A percentile compares a stretch with the other conserved stretches of the same genome.
Evolutionary conservation across 2,113 vertebrate genomes (phyloP).

Genomic region (Syngnathus scovelli): DNA sequence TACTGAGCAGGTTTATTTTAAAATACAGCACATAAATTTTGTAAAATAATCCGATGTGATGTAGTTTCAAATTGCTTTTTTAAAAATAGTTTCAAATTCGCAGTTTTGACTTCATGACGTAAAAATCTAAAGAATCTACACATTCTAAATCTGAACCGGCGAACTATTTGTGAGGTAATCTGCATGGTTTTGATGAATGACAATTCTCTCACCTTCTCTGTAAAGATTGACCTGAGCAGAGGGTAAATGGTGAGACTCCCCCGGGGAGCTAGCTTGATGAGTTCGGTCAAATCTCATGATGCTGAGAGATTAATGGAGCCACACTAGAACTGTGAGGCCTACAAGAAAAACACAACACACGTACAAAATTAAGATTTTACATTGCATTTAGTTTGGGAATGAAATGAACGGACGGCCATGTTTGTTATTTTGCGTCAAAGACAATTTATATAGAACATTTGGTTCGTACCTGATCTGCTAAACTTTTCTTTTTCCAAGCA

Average conservation of each 20-base stretch:
- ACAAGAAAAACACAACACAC: slow-evolving; percentile 30
- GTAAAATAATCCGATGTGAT: not conserved
- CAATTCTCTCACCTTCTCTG: slow-evolving; percentile 17
- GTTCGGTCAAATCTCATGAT: slow-evolving; percentile 59
- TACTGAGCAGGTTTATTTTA: not conserved
- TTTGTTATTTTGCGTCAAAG: too few species aligned
- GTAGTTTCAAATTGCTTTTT: not conserved
- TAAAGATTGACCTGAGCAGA: slow-evolving; percentile 55
- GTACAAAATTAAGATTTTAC: slow-evolving; percentile 7
- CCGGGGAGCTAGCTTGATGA: slow-evolving; percentile 31
- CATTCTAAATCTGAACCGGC: not conserved
- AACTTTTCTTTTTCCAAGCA: too few species aligned
- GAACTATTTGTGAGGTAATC: not conserved
- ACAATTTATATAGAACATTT: too few species aligned
- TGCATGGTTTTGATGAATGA: not conserved
- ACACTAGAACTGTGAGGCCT: slow-evolving; percentile 54
- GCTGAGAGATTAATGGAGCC: slow-evolving; percentile 67
- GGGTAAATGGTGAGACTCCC: slow-evolving; percentile 62
- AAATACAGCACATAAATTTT: not conserved
- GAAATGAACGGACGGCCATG: too few species aligned
- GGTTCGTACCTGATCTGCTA: too few species aligned
- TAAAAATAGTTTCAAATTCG: not conserved
- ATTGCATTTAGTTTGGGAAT: slow-evolving; percentile 9
- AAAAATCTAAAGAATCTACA: not conserved
- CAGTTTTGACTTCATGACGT: not conserved